Base-by-base conservation (phyloP, 2,888 invertebrate species). In the Drosophila pseudotalamancana region DNA sequence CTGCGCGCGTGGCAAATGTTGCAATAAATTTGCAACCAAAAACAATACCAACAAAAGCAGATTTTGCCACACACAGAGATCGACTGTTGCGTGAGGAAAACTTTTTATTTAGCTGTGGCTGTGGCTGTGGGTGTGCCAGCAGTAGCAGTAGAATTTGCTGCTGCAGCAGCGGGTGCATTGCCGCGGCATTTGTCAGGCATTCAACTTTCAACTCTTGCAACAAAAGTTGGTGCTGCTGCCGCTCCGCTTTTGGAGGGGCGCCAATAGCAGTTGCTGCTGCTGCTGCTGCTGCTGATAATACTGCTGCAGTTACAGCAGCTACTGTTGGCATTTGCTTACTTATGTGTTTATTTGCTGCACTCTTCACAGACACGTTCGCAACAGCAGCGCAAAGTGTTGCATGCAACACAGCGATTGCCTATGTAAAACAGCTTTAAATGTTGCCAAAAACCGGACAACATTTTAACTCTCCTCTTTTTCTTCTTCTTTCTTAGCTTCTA, bases 181-280 rank as follows among this genome's bases (percentile, higher is more conserved):
- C 74, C 86, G 80, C 82, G 67, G 84, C 88, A 82, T 86, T 89
- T 87, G 71, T 61, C 78, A 88, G 89, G 78, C 90, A 71, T 89
- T 89, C 89, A 89, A 89, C 89, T 89, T 89, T 89, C 89, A 89
- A 89, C 89, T 89, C 85, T 83, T 78, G 70, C 76, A 43, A 45
- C 60, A 19, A 62, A 61, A 54, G 54, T 29, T 46, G 27, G n/a
- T n/a, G n/a, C n/a, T n/a, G 29, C 23, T 53, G 54, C 49, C 11
- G 29, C 37, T 31, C 37, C 21, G 21, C 19, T 34, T 53, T 34
- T 39, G 34, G 21, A 9, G 16, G 35, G 29, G 42, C 55, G 55
- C 51, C 67, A 72, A 75, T 82, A 76, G 66, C 83, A 79, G 70
- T 71, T 61, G 71, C 45, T 64, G 51, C 31, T 45, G 43, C 27